phyloP scores from a whole-genome alignment of 2,888 invertebrate genomes.

The Drosophila mulleri region DNA sequence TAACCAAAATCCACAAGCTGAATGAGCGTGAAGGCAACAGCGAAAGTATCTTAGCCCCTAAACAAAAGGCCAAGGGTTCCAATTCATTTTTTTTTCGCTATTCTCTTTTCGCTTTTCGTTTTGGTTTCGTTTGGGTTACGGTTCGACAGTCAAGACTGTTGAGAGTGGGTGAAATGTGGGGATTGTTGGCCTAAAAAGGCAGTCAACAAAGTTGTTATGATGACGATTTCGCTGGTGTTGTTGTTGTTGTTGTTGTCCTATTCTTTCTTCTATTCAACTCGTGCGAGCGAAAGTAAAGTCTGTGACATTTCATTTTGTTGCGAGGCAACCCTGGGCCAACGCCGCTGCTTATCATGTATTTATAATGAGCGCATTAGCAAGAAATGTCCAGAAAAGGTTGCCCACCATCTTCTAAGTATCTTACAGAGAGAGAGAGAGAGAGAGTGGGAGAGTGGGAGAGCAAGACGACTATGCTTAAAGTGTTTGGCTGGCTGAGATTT shows the following conservation, averaged over 20 bases:
- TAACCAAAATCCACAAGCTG: slow-evolving; percentile 2
- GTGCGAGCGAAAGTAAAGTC: slow-evolving; percentile 28
- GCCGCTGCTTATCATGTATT: slow-evolving; percentile 61
- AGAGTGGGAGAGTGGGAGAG: not conserved
- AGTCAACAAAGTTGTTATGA: slow-evolving; percentile 73
- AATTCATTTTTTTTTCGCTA: slow-evolving; percentile 3
- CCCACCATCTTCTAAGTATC: slow-evolving; percentile 35
- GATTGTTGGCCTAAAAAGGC: slow-evolving; percentile 22
- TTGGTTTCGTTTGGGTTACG: slow-evolving; percentile 11
- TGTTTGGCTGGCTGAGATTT: slow-evolving; percentile 16
- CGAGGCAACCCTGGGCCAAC: slow-evolving; percentile 21
- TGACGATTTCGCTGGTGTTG: slow-evolving; percentile 51
- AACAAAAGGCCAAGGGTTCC: slow-evolving; percentile 70
- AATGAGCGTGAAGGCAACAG: slow-evolving; percentile 28
- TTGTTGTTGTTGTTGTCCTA: slow-evolving; percentile 3
- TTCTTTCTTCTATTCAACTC: slow-evolving; percentile 19
- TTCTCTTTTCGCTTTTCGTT: not conserved
- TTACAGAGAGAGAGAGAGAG: not conserved
- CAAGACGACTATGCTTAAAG: slow-evolving; percentile 16
- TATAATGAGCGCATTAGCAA: slow-evolving; percentile 68
- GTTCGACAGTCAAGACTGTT: slow-evolving; percentile 44
- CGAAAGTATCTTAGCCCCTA: slow-evolving; percentile 38
- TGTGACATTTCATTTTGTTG: slow-evolving; percentile 54
- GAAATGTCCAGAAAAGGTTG: slow-evolving; percentile 51
- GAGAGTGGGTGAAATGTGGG: not conserved